Evolutionary conservation across 2,888 invertebrate species (phyloP).

Genomic region (Philereme vetulata): DNA sequence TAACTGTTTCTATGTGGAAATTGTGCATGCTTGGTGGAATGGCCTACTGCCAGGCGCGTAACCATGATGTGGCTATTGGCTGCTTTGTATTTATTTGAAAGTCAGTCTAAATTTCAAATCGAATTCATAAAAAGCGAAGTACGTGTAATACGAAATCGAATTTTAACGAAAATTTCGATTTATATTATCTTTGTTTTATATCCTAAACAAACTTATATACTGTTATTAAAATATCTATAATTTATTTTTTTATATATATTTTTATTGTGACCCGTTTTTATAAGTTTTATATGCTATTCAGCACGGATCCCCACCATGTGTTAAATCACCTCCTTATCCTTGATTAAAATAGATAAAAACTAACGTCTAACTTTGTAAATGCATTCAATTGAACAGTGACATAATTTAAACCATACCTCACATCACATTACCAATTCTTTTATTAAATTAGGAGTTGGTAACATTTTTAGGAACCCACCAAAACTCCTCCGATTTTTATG

Average conservation of each 20-base stretch:
- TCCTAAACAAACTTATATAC: neutral
- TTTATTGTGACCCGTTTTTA: slow-evolving; percentile 55
- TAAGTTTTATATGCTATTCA: slow-evolving; percentile 42
- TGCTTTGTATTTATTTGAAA: slow-evolving; percentile 68
- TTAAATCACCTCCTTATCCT: slow-evolving; percentile 46
- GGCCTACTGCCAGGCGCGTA: slow-evolving; percentile 75
- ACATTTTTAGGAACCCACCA: slow-evolving; percentile 19
- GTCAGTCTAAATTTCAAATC: slow-evolving; percentile 43
- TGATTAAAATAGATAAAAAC: slow-evolving; percentile 16
- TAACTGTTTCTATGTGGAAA: slow-evolving; percentile 66
- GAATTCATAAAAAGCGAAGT: slow-evolving; percentile 28
- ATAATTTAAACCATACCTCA: slow-evolving; percentile 25
- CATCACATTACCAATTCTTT: slow-evolving; percentile 32
- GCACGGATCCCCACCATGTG: slow-evolving; percentile 59
- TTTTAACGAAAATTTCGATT: neutral
- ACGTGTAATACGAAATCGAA: slow-evolving; percentile 18
- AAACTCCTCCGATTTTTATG: slow-evolving; percentile 4
- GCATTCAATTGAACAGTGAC: slow-evolving; percentile 36
- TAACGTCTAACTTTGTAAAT: slow-evolving; percentile 12
- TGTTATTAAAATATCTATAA: slow-evolving; percentile 1
- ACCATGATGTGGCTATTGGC: slow-evolving; percentile 71
- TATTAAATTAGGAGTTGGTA: slow-evolving; percentile 23
- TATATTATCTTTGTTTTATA: neutral
- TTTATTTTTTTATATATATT: slow-evolving; percentile 34
- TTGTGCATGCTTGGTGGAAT: slow-evolving; percentile 80